Evolutionary conservation across 1,140 invertebrate species (phyloP).

Genomic region (Dermatophagoides farinae): DNA sequence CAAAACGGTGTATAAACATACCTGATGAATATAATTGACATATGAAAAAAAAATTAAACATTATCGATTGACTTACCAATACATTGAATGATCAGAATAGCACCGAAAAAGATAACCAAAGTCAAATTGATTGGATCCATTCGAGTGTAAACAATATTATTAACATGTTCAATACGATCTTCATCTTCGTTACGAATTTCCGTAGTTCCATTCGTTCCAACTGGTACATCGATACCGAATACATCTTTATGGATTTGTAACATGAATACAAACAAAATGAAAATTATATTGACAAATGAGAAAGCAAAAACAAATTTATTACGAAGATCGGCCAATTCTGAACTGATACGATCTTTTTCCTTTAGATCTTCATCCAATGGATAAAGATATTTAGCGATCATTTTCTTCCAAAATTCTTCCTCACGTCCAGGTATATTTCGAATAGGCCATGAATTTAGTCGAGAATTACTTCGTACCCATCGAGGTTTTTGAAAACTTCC

Average conservation of each 20-base stretch:
- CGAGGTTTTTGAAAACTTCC: slow-evolving; percentile 55
- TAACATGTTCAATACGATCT: slow-evolving; percentile 20
- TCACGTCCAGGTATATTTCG: slow-evolving; percentile 51
- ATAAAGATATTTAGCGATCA: slow-evolving; percentile 35
- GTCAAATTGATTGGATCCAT: slow-evolving; percentile 87
- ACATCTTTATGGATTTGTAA: slow-evolving; percentile 22
- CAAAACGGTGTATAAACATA: slow-evolving; percentile 43
- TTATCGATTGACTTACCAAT: slow-evolving; percentile 19
- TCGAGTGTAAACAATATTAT: slow-evolving; percentile 28
- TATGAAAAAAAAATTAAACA: not conserved
- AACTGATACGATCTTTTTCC: slow-evolving; percentile 18
- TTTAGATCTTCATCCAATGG: slow-evolving; percentile 21
- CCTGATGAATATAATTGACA: slow-evolving; percentile 24
- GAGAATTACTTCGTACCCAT: slow-evolving; percentile 32
- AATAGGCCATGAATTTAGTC: slow-evolving; percentile 23
- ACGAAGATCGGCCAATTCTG: slow-evolving; percentile 20
- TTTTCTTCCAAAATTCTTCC: slow-evolving; percentile 73
- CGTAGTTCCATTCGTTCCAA: slow-evolving; percentile 8
- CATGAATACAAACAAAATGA: slow-evolving; percentile 21
- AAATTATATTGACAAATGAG: slow-evolving; percentile 22
- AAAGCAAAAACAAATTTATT: slow-evolving; percentile 22
- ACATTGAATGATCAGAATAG: slow-evolving; percentile 66
- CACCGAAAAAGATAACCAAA: slow-evolving; percentile 91
- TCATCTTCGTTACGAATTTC: not conserved
- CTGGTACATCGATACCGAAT: slow-evolving; percentile 21